These are phyloP conservation scores for Ophion obscuratus DNA, from an alignment of 2,888 invertebrate species.

Conservation along the genomic window DNA sequence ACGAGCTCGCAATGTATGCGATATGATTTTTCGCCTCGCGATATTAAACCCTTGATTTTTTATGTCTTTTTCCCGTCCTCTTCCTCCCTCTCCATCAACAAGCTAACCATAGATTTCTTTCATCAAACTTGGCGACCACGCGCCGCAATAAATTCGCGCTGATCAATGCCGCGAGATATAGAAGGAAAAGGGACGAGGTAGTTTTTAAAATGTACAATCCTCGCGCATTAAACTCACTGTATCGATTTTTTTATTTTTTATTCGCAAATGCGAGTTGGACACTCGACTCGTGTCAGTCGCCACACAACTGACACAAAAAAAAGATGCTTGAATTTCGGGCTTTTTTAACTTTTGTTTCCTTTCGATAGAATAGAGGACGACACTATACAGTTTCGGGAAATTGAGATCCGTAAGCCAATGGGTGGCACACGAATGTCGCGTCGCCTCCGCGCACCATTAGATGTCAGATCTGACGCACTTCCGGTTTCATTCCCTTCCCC, in stretches of 20 bases:
- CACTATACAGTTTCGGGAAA: not conserved
- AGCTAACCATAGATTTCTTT: not conserved
- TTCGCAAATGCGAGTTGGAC: constrained; percentile 2
- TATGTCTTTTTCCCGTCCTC: not conserved
- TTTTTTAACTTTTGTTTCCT: not conserved
- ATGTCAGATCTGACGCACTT: constrained; percentile 7
- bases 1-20: not conserved
- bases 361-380: not conserved
- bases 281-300: constrained; percentile 1
- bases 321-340: not conserved
- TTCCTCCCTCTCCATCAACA: not conserved
- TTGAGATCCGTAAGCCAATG: not conserved
- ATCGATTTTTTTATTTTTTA: constrained; percentile 22
- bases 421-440: not conserved
- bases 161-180: not conserved
- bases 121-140: not conserved
- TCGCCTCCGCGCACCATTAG: not conserved
- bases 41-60: not conserved
- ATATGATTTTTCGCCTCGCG: constrained; percentile 4
- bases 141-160: not conserved
- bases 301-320: constrained; percentile 9
- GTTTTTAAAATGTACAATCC: constrained; percentile 7
- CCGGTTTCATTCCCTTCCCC: not conserved
- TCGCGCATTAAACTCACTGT: constrained; percentile 20
- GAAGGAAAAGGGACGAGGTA: not conserved